These are phyloP conservation scores for Tetragnatha versicolor DNA, from an alignment of 1,140 invertebrate genomes.

Conservation along the genomic window DNA sequence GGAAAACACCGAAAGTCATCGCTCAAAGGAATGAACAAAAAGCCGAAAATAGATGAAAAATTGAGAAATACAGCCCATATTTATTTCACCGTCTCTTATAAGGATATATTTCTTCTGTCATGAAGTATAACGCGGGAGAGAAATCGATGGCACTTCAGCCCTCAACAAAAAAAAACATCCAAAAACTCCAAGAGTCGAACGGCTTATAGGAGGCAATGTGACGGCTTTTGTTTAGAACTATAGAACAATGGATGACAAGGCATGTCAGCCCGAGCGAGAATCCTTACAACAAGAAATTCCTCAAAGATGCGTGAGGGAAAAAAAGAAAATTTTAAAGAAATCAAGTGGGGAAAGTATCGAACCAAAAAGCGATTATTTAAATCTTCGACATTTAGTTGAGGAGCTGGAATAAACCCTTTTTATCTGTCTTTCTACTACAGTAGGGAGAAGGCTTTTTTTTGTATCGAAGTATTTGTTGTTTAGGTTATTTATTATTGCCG, in stretches of 20 bases:
- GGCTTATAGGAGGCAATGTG: slow-evolving; percentile 1
- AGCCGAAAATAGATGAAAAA: no score
- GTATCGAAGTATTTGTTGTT: background rate
- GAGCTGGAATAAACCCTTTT: slow-evolving; percentile 30
- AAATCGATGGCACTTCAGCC: background rate
- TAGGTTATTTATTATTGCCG: background rate
- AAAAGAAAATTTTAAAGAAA: slow-evolving; percentile 5
- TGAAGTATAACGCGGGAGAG: no score
- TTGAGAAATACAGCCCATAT: no score
- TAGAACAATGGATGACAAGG: slow-evolving; percentile 22
- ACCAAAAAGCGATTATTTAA: slow-evolving; percentile 46
- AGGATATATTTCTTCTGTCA: no score
- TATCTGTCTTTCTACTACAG: slow-evolving; percentile 8
- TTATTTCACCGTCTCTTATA: no score
- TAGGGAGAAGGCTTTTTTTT: no score
- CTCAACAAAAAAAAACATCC: background rate
- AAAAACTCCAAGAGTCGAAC: background rate
- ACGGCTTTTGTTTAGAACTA: slow-evolving; percentile 18
- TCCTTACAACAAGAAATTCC: slow-evolving; percentile 4
- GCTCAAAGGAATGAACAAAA: no score
- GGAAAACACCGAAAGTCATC: no score
- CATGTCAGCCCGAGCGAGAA: slow-evolving; percentile 1
- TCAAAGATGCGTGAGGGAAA: background rate
- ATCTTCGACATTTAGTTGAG: slow-evolving; percentile 40
- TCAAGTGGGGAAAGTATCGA: slow-evolving; percentile 29